Base-by-base conservation (phyloP, 53 echinoderm and acorn worm species). In the Hippasteria phrygiana region DNA sequence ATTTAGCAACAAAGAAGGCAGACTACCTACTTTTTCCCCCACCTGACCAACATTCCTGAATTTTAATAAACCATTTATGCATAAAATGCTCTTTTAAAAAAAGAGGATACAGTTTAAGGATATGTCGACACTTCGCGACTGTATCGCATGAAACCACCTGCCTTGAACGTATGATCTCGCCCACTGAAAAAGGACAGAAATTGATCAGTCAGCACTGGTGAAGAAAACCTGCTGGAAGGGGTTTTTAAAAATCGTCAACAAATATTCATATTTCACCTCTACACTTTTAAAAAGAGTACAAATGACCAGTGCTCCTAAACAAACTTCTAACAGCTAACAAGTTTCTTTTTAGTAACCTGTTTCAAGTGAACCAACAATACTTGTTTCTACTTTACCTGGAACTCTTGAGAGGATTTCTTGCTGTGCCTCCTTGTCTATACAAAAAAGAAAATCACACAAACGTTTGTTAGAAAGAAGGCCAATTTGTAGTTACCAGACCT, bases 41-140 rank as follows among this genome's bases (percentile, higher is more conserved):
- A n/a, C n/a, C n/a, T n/a, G n/a, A n/a, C n/a, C n/a, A n/a, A n/a
- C n/a, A n/a, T n/a, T n/a, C n/a, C n/a, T n/a, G n/a, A n/a, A n/a
- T n/a, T n/a, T n/a, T n/a, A n/a, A n/a, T n/a, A n/a, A n/a, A n/a
- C n/a, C n/a, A n/a, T n/a, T n/a, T n/a, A n/a, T 78, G 55, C 33
- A 5, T 27, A 53, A 22, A 78, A 16, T 12, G 20, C 16, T 8
- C 5, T 11, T 7, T 63, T n/a, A 22, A 63, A 47, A 46, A 77
- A 82, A 92, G 82, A 92, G 92, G 92, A 92, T 92, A 92, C 88
- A 55, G 40, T 47, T 88, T 82, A 92, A 92, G 92, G 92, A 92
- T 92, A 92, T 92, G 35, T 36, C 13, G 43, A 34, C 46, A 88
- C 24, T 35, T 54, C 51, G 32, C 41, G 29, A 45, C 47, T 59